Evolutionary conservation across 2,888 invertebrate species (phyloP).

Genomic region (Coleophora flavipennella): DNA sequence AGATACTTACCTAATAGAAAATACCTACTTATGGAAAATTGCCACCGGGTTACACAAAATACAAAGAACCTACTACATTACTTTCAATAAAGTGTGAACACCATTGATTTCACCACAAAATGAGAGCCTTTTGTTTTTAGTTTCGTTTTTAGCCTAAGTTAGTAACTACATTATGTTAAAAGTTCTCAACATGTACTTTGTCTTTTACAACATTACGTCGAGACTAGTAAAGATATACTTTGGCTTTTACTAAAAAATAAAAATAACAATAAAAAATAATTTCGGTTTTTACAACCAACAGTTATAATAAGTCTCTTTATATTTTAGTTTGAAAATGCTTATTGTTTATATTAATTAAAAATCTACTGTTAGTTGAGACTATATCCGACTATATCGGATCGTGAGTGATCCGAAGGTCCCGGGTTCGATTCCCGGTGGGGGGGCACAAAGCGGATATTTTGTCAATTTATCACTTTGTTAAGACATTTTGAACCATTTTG

Average conservation of each 20-base stretch:
- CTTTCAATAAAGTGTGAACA: background rate
- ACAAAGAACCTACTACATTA: background rate
- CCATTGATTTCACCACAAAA: background rate
- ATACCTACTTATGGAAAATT: background rate
- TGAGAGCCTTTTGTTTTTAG: background rate
- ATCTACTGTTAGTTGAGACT: too few species aligned
- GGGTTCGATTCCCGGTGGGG: too few species aligned
- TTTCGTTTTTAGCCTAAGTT: background rate
- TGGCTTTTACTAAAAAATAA: background rate
- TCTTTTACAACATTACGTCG: background rate
- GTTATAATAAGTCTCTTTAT: too few species aligned
- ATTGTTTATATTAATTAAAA: too few species aligned
- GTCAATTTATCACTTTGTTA: too few species aligned
- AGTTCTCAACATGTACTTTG: background rate
- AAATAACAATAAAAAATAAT: too few species aligned
- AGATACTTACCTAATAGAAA: background rate
- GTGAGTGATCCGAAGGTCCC: too few species aligned
- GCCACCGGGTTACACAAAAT: background rate
- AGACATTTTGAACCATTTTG: too few species aligned
- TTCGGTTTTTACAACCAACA: background rate
- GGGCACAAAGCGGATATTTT: too few species aligned
- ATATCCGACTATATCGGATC: too few species aligned
- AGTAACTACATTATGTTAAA: background rate
- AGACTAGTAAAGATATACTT: background rate
- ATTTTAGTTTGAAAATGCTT: too few species aligned